Base-by-base conservation (phyloP, 1,140 invertebrate species). In the Bombus breviceps region DNA sequence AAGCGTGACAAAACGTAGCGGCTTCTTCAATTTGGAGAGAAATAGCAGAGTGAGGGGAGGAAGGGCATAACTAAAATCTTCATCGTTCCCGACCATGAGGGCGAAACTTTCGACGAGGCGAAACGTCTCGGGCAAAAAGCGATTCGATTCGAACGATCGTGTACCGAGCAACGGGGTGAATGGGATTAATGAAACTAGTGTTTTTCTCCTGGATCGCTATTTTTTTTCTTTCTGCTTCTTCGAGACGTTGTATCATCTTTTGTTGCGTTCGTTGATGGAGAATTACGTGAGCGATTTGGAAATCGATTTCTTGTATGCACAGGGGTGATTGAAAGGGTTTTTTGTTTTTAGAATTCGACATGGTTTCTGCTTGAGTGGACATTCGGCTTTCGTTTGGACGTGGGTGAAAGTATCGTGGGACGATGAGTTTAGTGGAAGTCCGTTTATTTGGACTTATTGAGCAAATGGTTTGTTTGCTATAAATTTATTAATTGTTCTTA, bases 1-100 rank as follows among this genome's bases (percentile, higher is more conserved):
- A 92, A 92, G 85, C 91, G 89, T 92, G 89, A 90, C 89, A 92
- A 91, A 92, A 91, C 78, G 90, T 79, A 25, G 87, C 84, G 47
- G 89, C 89, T 90, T 74, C 84, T 86, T 83, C 88, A 84, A 78
- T 81, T 89, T 68, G 3, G 53, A 87, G 43, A 53, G 73, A 81
- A 77, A 69, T 47, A 76, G 39, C 43, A 68, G 47, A 37, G 2
- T 15, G 32, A 41, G 15, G 43, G n/a, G 64, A 15, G 32, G 25
- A 34, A 39, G 75, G 81, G 87, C 82, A 91, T 87, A 90, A 86
- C 89, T 92, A 88, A 91, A 92, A 92, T 92, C 89, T 92, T 92
- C 90, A 91, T 88, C 85, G 85, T 80, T 83, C 69, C 79, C 80
- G 80, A 59, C 47, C 88, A 81, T 28, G 82, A 53, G 74, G 37